Base-by-base conservation (phyloP, 1,140 invertebrate species). In the Daktulosphaira vitifoliae region DNA sequence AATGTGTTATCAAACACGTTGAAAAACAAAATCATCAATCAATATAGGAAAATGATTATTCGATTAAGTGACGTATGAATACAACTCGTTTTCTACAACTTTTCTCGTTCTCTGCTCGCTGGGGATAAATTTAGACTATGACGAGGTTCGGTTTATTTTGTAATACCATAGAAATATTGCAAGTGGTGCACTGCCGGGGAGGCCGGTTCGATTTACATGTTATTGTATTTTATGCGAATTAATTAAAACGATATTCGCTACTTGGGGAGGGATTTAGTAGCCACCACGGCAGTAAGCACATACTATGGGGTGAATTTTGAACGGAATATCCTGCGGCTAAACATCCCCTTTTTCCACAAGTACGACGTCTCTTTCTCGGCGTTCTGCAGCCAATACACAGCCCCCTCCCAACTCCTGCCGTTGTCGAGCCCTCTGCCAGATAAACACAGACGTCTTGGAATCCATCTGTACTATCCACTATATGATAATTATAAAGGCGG, bases 151-250 rank as follows among this genome's bases (percentile, higher is more conserved):
- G n/a, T n/a, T n/a, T n/a, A n/a, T n/a, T n/a, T n/a, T n/a, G n/a
- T n/a, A n/a, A n/a, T n/a, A n/a, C n/a, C n/a, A n/a, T n/a, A n/a
- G n/a, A n/a, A n/a, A n/a, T n/a, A n/a, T n/a, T 23, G 15, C 53
- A 20, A 6, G 23, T 20, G 13, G 23, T 33, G 5, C 11, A 38
- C 20, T 38, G 37, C 26, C 26, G 53, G 23, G 18, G 16, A 18
- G 37, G 39, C 38, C 52, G 38, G 42, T 59, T 59, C 54, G 37
- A 59, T 59, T 59, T 59, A 59, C 54, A 59, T 59, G 54, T 59
- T 59, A 59, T 59, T 59, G 54, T 59, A 59, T 59, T 59, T 44
- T 44, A 44, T 44, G 20, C 9, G 54, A 62, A 62, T 62, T 62
- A 62, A 62, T 62, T 48, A 48, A 62, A 62, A 62, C 42, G 56